phyloP scores from a whole-genome alignment of 2,797 vertebrate species.

The Lithobates pipiens region DNA sequence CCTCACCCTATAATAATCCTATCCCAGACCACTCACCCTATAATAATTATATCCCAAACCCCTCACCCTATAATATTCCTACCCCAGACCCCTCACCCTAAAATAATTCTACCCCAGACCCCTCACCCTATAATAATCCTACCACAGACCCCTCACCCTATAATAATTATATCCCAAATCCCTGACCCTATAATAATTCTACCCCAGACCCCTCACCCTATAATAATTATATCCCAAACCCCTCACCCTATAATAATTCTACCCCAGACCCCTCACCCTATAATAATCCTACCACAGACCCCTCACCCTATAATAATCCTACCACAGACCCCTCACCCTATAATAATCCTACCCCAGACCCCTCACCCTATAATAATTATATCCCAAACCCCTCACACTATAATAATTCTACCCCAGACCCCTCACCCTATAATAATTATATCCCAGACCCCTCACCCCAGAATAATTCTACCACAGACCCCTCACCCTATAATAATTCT shows the following conservation, averaged over 20 bases:
- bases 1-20: not conserved
- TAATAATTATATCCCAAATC: not conserved
- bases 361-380: not conserved
- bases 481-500: not conserved
- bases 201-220: no score
- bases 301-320: not conserved
- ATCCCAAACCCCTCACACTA: not conserved
- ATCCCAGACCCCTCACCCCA: not conserved
- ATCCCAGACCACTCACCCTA: constrained; percentile 1
- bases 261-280: not conserved
- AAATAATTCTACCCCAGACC: no score
- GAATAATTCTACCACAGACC: no score
- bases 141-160: not conserved
- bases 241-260: not conserved
- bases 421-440: not conserved
- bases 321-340: constrained; percentile 2
- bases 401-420: not conserved
- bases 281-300: not conserved
- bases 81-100: no score
- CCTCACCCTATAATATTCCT: no score
- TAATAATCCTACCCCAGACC: not conserved
- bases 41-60: not conserved
- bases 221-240: no score
- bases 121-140: not conserved
- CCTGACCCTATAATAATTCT: not conserved